These are phyloP conservation scores for Stegastes partitus DNA, from an alignment of 2,113 vertebrate species.

Conservation along the genomic window DNA sequence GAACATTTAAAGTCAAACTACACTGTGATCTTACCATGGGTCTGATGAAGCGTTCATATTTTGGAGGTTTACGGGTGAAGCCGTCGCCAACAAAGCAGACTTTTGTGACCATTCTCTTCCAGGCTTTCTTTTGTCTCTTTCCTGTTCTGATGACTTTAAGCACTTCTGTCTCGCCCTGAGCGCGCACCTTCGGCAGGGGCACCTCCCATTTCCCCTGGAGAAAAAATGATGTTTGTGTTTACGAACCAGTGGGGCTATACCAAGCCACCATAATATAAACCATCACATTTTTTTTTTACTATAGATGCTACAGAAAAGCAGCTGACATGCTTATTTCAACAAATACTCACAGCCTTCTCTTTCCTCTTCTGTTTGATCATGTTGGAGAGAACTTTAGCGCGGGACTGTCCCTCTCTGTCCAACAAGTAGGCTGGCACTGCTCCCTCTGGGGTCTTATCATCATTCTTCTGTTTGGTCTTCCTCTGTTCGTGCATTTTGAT, in stretches of 20 bases:
- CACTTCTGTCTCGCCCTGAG: conserved; percentile 97
- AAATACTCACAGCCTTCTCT: conserved; percentile 95
- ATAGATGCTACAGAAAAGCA: neutral
- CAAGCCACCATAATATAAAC: neutral
- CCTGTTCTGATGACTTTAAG: conserved; percentile 96
- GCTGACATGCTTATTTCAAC: neutral
- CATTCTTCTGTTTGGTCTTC: conserved; percentile 95
- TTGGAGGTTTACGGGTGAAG: conserved; percentile 97
- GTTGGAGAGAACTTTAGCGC: conserved; percentile 97
- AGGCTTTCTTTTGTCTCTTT: conserved; percentile 98
- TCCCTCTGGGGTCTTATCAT: conserved; percentile 95
- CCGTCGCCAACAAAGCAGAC: conserved; percentile 98
- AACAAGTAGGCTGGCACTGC: conserved; percentile 95
- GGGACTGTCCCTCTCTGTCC: conserved; percentile 95
- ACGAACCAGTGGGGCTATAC: neutral
- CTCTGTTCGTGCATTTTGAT: conserved; percentile 99
- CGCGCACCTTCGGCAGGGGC: conserved; percentile 96
- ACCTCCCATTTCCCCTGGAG: conserved; percentile 97
- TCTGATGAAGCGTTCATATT: conserved; percentile 98
- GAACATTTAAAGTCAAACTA: neutral
- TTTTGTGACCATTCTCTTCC: conserved; percentile 99
- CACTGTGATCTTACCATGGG: conserved; percentile 89
- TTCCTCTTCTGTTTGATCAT: conserved; percentile 99
- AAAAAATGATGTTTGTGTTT: conserved; percentile 4
- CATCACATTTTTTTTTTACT: neutral